Evolutionary conservation across 2,888 invertebrate genomes (phyloP), one percentile per base, ranked within the genome.

Genomic region (Ennomos quercinarius): DNA sequence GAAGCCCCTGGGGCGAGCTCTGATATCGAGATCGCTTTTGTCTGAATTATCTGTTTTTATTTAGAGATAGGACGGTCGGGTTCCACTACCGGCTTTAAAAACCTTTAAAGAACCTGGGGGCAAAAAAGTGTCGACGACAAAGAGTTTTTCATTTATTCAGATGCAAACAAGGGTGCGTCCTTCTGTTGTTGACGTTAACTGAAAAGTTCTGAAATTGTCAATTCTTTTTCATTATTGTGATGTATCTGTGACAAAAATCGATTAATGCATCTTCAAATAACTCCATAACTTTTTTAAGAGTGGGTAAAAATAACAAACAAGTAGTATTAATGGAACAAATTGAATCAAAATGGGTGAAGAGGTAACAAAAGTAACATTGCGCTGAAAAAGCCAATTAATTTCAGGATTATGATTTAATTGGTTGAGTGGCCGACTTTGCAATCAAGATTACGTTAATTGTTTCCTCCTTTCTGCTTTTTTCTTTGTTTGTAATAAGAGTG

Each of bases 141-240:
- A 72, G 66, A 67, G 54, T 64, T 68, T 58, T 70, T 74, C 65
- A 67, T 72, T 76, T 73, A 76, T 80, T 77, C 70, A 70, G 68
- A 74, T 74, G 73, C 73, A 74, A 76, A 75, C 68, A 68, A 66
- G 71, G 58, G 56, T n/a, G n/a, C n/a, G n/a, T 57, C 50, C 55
- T 57, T 61, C 49, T 47, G 61, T 64, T 65, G 68, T 75, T 70
- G 71, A 74, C 72, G 63, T 60, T 53, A 44, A 45, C 61, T 57
- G 49, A 48, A 50, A 57, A 61, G 51, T 58, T 60, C 57, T 52
- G 52, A 64, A 63, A 61, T 62, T 58, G 50, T 58, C 49, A 44
- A 57, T 47, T 42, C 41, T 37, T 44, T 59, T 13, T 39, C 9
- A 43, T 46, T 43, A 38, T 44, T 54, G 48, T 50, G 27, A 6